Evolutionary conservation across 2,888 invertebrate species (phyloP).

Genomic region (Andricus curvator): DNA sequence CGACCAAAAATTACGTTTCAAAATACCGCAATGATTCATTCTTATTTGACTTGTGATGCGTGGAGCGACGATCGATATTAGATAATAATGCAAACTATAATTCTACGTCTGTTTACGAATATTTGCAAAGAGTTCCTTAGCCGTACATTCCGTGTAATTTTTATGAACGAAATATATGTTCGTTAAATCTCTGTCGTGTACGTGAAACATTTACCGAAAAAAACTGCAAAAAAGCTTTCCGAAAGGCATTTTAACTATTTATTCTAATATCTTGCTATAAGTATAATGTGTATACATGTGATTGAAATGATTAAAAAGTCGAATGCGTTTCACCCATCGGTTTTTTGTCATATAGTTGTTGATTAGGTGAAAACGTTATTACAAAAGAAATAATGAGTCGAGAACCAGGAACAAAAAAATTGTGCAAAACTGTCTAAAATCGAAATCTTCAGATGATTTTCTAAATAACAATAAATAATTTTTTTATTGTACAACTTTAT

Average conservation of each 20-base stretch:
- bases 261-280: slow-evolving; percentile 10
- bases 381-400: background rate
- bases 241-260: slow-evolving; percentile 26
- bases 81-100: slow-evolving; percentile 4
- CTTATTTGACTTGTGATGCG: background rate
- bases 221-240: slow-evolving; percentile 11
- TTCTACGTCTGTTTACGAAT: slow-evolving; percentile 2
- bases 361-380: background rate
- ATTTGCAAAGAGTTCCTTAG: slow-evolving; percentile 18
- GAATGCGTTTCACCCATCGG: background rate
- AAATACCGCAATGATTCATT: background rate
- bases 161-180: slow-evolving; percentile 23
- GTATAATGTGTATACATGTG: slow-evolving; percentile 22
- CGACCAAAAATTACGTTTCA: background rate
- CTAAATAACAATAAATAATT: background rate
- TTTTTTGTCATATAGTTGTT: background rate
- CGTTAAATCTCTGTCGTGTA: slow-evolving; percentile 29
- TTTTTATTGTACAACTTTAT: background rate
- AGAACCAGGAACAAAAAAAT: background rate
- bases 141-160: slow-evolving; percentile 33
- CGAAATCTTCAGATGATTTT: background rate
- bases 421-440: background rate
- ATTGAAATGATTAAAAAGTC: background rate
- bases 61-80: background rate
- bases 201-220: slow-evolving; percentile 1